Conservation (phyloP, 1,140 invertebrate genomes). For the Zophobas morio region DNA sequence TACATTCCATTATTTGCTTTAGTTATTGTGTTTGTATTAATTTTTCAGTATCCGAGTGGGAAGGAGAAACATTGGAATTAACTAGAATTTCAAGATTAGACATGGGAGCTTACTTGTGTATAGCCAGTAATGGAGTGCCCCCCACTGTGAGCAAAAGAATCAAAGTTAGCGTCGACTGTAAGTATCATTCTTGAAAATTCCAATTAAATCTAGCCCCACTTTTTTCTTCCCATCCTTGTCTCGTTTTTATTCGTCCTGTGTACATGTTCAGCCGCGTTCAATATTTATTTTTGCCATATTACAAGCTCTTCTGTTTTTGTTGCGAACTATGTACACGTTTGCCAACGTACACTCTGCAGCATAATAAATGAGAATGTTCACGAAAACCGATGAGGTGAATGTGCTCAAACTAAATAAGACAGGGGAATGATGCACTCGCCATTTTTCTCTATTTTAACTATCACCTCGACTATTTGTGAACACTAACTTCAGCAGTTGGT, state of each 20-base stretch:
- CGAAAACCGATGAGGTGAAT: conserved; percentile 1
- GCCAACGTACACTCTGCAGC: background rate
- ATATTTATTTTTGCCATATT: conserved; percentile 6
- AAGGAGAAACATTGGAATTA: conserved; percentile 88
- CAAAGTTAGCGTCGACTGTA: conserved; percentile 94
- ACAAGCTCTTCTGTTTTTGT: conserved; percentile 2
- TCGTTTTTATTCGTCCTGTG: conserved; percentile 3
- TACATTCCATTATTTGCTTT: conserved; percentile 37
- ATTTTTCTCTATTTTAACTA: conserved; percentile 9
- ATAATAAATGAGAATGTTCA: background rate
- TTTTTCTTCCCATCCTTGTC: background rate
- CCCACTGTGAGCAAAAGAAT: conserved; percentile 91
- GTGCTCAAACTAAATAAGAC: background rate
- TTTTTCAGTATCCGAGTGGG: conserved; percentile 82
- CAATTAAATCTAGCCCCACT: conserved; percentile 15
- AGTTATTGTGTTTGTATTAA: conserved; percentile 38
- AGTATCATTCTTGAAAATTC: conserved; percentile 71
- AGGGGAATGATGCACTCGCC: background rate
- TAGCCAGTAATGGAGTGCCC: conserved; percentile 84
- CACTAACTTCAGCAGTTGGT: conserved; percentile 12
- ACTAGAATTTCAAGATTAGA: conserved; percentile 88
- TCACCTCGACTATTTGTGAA: conserved; percentile 34
- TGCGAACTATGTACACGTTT: background rate
- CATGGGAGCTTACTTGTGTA: conserved; percentile 93
- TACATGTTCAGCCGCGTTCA: background rate